Evolutionary conservation across 2,888 invertebrate genomes (phyloP), one percentile per base, ranked within the genome.

Genomic region (Chymomyza fuscimana): DNA sequence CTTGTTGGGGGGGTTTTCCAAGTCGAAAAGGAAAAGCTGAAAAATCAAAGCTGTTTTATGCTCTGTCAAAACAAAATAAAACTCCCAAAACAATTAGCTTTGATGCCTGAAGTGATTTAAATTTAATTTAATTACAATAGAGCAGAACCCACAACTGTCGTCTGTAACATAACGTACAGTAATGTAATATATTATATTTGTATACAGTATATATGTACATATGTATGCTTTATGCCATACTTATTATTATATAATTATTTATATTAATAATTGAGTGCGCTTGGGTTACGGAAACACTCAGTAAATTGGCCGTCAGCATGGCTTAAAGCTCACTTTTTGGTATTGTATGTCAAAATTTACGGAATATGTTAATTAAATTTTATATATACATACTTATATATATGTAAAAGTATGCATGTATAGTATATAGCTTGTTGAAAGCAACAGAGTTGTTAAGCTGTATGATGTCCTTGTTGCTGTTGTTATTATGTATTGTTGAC

Each of bases 1-100:
- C 40, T 29, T 65, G 12, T 25, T 54, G 15, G n/a, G 15, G 15
- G 56, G 68, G 64, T 22, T 67, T 61, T 40, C 60, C 60, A 56
- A 60, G 32, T 54, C 51, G 69, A 71, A 69, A 70, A 72, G 32
- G 32, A 60, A 76, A 76, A 78, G 70, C 70, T 72, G 78, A 71
- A 81, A 80, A 81, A 81, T 82, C 82, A 82, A 82, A 81, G 82
- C 80, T 74, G 74, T 72, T 79, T 75, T 76, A 72, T 77, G 79
- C 71, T 69, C 60, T 74, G 68, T 56, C 71, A 54, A 62, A 29
- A 50, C 67, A 66, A 68, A 16, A 74, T 67, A 71, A 73, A 76
- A 78, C 63, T 80, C 81, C 82, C 82, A 78, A 78, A 80, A 80
- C 81, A 81, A 80, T 81, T 80, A 80, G 81, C 63, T 67, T 36